Evolutionary conservation across 2,888 invertebrate genomes (phyloP), one percentile per base, ranked within the genome.

Genomic region (Mamestra brassicae): DNA sequence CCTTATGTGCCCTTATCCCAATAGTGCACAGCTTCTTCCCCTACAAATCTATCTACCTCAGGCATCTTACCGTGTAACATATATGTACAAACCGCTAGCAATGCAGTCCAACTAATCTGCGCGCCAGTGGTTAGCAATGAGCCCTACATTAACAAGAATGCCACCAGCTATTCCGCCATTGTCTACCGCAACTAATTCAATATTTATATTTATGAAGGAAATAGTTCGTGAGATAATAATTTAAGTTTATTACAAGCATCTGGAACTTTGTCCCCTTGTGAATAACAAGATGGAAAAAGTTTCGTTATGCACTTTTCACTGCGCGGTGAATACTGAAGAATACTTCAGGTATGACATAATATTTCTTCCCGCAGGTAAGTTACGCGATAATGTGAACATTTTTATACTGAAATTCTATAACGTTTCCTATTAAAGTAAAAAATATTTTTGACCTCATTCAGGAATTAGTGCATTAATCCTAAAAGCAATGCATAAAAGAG

Each of bases 221-320:
- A 76, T 55, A 55, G 13, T 75, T 64, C 13, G 57, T 4, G 1
- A 52, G 74, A 42, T 63, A 50, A 42, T 61, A 72, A 54, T 52
- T 42, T 57, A 57, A 57, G 26, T 72, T 55, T 61, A 26, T 36
- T 34, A 52, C 15, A 4, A 61, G 45, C 11, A 61, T 34, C 58
- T 38, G 34, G 45, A 54, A 74, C 47, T 50, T 47, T 36, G 0
- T 45, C 26, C 11, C 36, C 54, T 34, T 54, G 34, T 34, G 45
- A 26, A 54, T 60, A 75, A 54, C 17, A 74, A 54, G n/a, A 42
- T 55, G n/a, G 8, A 61, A 66, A 52, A 61, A n/a, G 15, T 67
- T 76, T 67, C 47, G 13, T 34, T 57, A 36, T 57, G 55, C 61
- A 67, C 4, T 76, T 68, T 50, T 57, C 50, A 66, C 26, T 52